A percentile compares a stretch with the other conserved stretches of the same genome.
Conservation (phyloP, 1,140 invertebrate species). For the Acromyrmex heyeri region DNA sequence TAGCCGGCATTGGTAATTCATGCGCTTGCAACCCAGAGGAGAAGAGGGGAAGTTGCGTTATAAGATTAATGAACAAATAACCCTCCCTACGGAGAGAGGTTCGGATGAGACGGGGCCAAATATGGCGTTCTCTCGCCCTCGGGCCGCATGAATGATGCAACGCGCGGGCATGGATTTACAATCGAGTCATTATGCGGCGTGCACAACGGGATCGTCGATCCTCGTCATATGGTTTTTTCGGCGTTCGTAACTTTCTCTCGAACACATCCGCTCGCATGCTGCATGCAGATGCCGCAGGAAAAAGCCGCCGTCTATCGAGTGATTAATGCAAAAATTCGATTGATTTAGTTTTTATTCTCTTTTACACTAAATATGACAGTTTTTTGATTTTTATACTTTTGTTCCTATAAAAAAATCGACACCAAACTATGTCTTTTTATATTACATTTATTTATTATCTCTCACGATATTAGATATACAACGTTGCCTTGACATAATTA, state of each 20-base stretch:
- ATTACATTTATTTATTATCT: background rate
- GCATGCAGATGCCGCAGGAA: background rate
- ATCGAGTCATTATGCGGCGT: constrained; percentile 80
- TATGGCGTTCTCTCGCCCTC: constrained; percentile 76
- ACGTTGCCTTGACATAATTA: background rate
- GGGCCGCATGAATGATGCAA: constrained; percentile 80
- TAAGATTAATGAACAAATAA: constrained; percentile 84
- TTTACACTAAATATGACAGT: background rate
- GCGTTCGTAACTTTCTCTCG: constrained; percentile 53
- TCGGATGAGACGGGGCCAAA: constrained; percentile 74
- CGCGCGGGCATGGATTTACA: constrained; percentile 79
- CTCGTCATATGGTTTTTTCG: constrained; percentile 40
- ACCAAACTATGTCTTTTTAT: background rate
- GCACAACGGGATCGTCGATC: constrained; percentile 76
- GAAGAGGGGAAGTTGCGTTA: constrained; percentile 76
- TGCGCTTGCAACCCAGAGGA: constrained; percentile 45
- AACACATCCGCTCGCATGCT: background rate
- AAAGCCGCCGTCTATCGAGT: background rate
- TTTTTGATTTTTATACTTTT: background rate
- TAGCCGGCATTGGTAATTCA: constrained; percentile 69
- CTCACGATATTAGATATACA: background rate
- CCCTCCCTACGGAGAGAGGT: constrained; percentile 69
- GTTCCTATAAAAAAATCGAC: background rate
- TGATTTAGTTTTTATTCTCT: background rate
- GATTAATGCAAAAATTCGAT: constrained; percentile 12